A percentile compares a stretch with the other conserved stretches of the same genome.
Conservation (phyloP, 53 echinoderm and acorn worm genomes). For the Paracentrotus lividus region DNA sequence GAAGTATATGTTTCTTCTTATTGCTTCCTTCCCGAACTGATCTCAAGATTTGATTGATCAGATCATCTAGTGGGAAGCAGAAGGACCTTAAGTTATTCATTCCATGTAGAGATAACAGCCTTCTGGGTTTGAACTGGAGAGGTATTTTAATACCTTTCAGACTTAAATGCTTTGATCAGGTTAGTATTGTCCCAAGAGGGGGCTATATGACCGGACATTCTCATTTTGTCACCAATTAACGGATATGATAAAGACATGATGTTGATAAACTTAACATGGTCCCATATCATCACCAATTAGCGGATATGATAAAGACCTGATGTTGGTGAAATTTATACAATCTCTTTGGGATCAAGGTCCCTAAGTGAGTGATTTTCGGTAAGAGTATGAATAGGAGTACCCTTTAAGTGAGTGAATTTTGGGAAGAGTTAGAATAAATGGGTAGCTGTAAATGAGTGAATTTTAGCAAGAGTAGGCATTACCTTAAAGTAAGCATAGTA, state of each 20-base stretch:
- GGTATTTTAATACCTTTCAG: constrained; percentile 25
- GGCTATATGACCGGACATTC: neutral
- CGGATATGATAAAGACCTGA: constrained; percentile 31
- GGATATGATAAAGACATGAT: constrained; percentile 35
- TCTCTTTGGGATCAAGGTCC: neutral
- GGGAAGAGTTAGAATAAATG: too few relatives aligned
- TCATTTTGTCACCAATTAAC: neutral
- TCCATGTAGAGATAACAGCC: too few relatives aligned
- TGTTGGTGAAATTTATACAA: neutral
- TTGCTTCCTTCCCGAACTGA: constrained; percentile 44
- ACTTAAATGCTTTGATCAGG: neutral
- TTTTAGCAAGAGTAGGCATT: too few relatives aligned
- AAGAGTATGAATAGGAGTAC: neutral
- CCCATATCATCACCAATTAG: constrained; percentile 39
- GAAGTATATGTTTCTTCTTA: neutral
- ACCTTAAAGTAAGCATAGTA: too few relatives aligned
- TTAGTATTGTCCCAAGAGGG: constrained; percentile 19
- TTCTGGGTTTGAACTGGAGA: too few relatives aligned
- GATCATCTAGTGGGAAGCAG: too few relatives aligned
- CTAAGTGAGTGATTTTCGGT: neutral
- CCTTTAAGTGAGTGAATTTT: too few relatives aligned
- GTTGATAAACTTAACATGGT: constrained; percentile 18
- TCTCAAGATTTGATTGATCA: neutral
- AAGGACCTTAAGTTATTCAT: too few relatives aligned
- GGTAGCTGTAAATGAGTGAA: too few relatives aligned